These are phyloP conservation scores for Hycleus phaleratus DNA, from an alignment of 1,140 invertebrate genomes.

Conservation along the genomic window DNA sequence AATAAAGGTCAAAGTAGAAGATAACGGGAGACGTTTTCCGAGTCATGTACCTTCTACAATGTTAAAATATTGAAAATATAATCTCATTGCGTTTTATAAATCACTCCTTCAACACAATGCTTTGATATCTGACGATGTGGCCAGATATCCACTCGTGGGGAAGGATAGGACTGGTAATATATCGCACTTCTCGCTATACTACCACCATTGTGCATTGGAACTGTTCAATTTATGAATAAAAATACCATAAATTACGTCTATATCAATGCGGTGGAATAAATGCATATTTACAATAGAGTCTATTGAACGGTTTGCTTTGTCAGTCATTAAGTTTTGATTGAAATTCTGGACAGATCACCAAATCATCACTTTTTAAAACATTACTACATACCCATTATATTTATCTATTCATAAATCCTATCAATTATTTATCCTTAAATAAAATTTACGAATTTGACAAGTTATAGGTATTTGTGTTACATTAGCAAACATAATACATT, in stretches of 20 bases:
- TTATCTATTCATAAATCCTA: no score
- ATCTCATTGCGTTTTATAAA: constrained; percentile 32
- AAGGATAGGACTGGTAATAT: constrained; percentile 31
- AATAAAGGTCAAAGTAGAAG: not conserved
- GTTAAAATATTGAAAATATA: constrained; percentile 28
- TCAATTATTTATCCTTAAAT: no score
- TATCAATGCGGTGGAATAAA: constrained; percentile 33
- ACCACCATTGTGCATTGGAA: constrained; percentile 27
- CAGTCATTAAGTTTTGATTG: constrained; percentile 30
- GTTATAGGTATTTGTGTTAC: no score
- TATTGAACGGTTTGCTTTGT: constrained; percentile 10
- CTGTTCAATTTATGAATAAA: constrained; percentile 35
- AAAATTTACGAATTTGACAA: no score
- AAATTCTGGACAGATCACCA: constrained; percentile 21
- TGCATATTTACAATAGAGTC: constrained; percentile 29
- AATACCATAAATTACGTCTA: constrained; percentile 31
- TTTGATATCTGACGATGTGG: constrained; percentile 27
- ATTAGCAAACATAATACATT: no score
- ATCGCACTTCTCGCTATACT: constrained; percentile 18
- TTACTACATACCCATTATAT: no score
- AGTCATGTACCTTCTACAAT: constrained; percentile 18
- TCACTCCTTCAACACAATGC: constrained; percentile 29
- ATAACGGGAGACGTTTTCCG: constrained; percentile 22
- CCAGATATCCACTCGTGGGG: constrained; percentile 28
- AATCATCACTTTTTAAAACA: not conserved